phyloP scores from a whole-genome alignment of 1,140 invertebrate species.

The Myzus persicae region DNA sequence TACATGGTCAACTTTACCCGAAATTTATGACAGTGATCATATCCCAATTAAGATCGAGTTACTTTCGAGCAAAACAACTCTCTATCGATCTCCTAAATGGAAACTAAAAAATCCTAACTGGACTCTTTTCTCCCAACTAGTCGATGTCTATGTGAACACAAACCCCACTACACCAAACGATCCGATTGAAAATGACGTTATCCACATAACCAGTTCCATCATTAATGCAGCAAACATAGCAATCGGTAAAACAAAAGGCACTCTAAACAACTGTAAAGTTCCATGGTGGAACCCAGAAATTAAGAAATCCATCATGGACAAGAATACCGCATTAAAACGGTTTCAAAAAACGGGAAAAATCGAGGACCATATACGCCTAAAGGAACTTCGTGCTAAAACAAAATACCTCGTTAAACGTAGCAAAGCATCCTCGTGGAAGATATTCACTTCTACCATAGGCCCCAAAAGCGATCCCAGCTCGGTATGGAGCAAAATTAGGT shows the following conservation, averaged over 20 bases:
- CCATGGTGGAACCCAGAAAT: background rate
- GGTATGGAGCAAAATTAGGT: background rate
- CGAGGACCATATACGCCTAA: background rate
- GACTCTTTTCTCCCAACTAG: background rate
- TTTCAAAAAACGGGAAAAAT: constrained; percentile 5
- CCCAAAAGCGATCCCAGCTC: background rate
- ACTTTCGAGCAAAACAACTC: background rate
- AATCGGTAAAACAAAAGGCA: background rate
- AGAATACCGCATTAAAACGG: background rate
- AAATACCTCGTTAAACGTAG: background rate
- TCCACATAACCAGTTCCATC: background rate
- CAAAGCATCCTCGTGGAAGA: background rate
- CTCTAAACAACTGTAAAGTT: background rate
- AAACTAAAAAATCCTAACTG: background rate
- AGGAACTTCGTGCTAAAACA: background rate
- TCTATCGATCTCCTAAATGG: background rate
- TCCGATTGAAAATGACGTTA: background rate
- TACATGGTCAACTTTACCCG: background rate
- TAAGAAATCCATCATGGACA: background rate
- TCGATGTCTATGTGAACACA: background rate
- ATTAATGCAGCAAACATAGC: background rate
- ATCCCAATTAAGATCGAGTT: background rate
- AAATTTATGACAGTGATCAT: background rate
- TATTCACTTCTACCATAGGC: background rate
- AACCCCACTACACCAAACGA: background rate